Percentiles rank a stretch among this genome's conserved stretches.
phyloP scores from a whole-genome alignment of 2,888 invertebrate genomes.

The Phortica okadai region DNA sequence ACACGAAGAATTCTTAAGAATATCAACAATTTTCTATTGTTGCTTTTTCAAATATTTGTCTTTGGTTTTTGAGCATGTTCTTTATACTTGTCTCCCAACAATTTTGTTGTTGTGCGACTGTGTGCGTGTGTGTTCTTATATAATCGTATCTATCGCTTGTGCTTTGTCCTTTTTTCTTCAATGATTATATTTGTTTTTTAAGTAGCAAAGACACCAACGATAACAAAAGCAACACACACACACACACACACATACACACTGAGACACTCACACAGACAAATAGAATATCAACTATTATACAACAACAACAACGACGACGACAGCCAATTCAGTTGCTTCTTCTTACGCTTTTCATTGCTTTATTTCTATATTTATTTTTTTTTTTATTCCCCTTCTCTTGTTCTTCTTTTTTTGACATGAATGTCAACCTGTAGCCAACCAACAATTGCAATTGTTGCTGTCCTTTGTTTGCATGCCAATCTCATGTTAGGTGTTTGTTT shows the following conservation, averaged over 20 bases:
- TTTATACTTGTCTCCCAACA: not conserved
- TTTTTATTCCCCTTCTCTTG: not conserved
- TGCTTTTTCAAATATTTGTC: conserved; percentile 11
- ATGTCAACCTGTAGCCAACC: conserved; percentile 47
- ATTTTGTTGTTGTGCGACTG: not conserved
- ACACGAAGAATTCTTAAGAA: not conserved
- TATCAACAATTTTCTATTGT: not conserved
- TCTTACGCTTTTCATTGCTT: conserved; percentile 41
- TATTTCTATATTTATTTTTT: conserved; percentile 4
- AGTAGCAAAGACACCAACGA: not conserved
- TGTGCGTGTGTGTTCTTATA: not conserved
- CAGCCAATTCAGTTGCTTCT: conserved; percentile 8
- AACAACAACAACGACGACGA: not conserved
- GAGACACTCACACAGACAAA: no score
- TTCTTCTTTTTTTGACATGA: conserved; percentile 20
- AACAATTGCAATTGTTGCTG: conserved; percentile 67
- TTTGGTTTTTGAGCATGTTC: not conserved
- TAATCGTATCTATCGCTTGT: not conserved
- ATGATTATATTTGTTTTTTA: conserved; percentile 61
- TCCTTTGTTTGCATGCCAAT: conserved; percentile 68
- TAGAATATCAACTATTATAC: conserved; percentile 7
- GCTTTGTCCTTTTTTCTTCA: conserved; percentile 55
- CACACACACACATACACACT: not conserved
- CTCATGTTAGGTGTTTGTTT: conserved; percentile 38
- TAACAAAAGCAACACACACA: not conserved